Conservation (phyloP, 2,797 vertebrate species). For the Mormyrus proboscirostris region DNA sequence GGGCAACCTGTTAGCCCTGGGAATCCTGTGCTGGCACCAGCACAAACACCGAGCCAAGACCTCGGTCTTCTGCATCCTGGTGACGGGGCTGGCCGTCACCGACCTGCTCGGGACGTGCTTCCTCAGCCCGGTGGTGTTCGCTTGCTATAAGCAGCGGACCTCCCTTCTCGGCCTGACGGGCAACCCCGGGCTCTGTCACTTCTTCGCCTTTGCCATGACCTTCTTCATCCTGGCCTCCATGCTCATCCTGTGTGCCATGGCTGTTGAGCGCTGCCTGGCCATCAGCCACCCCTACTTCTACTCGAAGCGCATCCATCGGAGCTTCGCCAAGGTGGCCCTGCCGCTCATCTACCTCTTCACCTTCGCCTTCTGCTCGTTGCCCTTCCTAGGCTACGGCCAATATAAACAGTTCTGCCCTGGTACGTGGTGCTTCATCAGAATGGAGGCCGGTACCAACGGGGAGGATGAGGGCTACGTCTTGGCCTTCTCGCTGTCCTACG, state of each 20-base stretch:
- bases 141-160: constrained; percentile 64
- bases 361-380: constrained; percentile 68
- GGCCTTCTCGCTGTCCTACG: constrained; percentile 78
- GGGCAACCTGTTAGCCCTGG: constrained; percentile 78
- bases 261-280: constrained; percentile 80
- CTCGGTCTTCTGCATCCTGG: constrained; percentile 77
- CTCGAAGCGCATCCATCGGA: constrained; percentile 61
- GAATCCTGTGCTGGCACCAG: constrained; percentile 70
- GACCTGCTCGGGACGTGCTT: constrained; percentile 82
- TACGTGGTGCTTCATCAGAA: constrained; percentile 85
- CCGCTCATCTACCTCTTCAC: constrained; percentile 68
- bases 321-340: constrained; percentile 64
- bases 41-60: constrained; percentile 63
- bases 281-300: constrained; percentile 83
- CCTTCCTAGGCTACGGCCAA: constrained; percentile 64
- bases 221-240: constrained; percentile 80
- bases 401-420: constrained; percentile 81
- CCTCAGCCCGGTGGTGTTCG: constrained; percentile 77
- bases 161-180: constrained; percentile 61
- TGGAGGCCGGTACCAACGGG: constrained; percentile 56
- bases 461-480: constrained; percentile 39
- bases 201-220: constrained; percentile 78
- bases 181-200: constrained; percentile 52
- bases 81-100: constrained; percentile 76
- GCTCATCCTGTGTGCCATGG: constrained; percentile 79